Evolutionary conservation across 2,797 vertebrate species (phyloP).

Genomic region (Notamacropus eugenii): DNA sequence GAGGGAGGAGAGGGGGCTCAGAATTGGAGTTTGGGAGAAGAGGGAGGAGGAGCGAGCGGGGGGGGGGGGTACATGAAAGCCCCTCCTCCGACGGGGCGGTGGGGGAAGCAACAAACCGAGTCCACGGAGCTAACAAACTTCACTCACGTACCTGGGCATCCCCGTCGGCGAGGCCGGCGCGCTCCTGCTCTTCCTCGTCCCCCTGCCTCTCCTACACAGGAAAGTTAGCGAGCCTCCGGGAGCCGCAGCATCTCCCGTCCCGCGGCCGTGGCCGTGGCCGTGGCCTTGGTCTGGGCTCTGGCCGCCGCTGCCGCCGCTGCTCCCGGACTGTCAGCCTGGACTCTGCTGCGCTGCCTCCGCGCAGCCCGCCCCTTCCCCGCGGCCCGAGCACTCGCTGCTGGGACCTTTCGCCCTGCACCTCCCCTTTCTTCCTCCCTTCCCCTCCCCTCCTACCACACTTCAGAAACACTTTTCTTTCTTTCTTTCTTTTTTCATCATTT

Average conservation of each 20-base stretch:
- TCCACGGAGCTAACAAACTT: neutral
- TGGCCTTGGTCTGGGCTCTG: neutral
- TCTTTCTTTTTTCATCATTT: constrained; percentile 91
- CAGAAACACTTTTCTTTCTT: constrained; percentile 74
- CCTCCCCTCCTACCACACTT: neutral
- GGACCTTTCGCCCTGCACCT: constrained; percentile 4
- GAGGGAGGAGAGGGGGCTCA: neutral
- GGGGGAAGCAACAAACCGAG: neutral
- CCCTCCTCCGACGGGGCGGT: neutral
- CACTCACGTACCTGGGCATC: constrained; percentile 66
- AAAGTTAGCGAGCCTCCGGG: constrained; percentile 49
- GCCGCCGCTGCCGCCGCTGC: neutral
- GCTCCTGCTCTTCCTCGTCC: neutral
- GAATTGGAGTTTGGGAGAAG: neutral
- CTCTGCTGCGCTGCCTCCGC: neutral
- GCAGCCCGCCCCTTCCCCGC: constrained; percentile 60
- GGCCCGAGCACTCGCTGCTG: neutral
- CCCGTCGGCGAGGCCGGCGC: neutral
- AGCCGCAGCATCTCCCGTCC: neutral
- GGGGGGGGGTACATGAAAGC: neutral
- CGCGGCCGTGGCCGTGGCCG: neutral
- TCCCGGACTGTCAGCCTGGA: constrained; percentile 42
- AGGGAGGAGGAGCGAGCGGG: neutral
- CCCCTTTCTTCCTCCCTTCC: neutral
- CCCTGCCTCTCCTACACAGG: constrained; percentile 48